Base-by-base conservation (phyloP, 2,888 invertebrate species). In the Piscicola geometra region DNA sequence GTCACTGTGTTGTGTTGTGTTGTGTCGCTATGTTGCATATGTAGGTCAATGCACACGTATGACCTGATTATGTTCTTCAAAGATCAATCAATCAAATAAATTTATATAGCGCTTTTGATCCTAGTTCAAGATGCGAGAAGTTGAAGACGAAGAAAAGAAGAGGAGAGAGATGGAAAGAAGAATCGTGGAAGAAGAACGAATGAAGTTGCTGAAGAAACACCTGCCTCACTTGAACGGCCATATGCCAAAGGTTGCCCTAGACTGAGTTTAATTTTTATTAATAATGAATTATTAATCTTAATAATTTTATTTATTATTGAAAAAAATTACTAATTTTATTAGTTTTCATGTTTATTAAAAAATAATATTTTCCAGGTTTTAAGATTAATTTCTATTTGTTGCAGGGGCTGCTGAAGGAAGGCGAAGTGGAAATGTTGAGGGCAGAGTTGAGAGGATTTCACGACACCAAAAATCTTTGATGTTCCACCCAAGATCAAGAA, bases 121-220 rank as follows among this genome's bases (percentile, higher is more conserved):
- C n/a, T n/a, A 70, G 70, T 35, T 25, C 35, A 33, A 70, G 50
- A 30, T 30, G 41, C 30, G 28, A 9, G 32, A 50, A 9, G 18
- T 30, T 5, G 41, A 9, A 21, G 33, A 52, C 1, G n/a, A 71
- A 50, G 30, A 71, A 5, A 21, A 30, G 21, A 41, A 25, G 41
- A 52, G 28, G n/a, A 41, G 52, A 50, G 71, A 71, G n/a, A 1
- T 25, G 47, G 71, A 71, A 21, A 71, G 71, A n/a, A 71, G 50
- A 33, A 50, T 71, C 25, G 41, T 71, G 33, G 71, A 71, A 32
- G 71, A 71, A 47, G 71, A 71, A 71, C 47, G 52, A 52, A 50
- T 47, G 5, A 52, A 50, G 33, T 25, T 71, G 30, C 33, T 71
- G 15, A 71, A 52, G 32, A 32, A 47, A 30, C 71, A 71, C 32